phyloP scores from a whole-genome alignment of 2,888 invertebrate genomes.

The Xestia sexstrigata region DNA sequence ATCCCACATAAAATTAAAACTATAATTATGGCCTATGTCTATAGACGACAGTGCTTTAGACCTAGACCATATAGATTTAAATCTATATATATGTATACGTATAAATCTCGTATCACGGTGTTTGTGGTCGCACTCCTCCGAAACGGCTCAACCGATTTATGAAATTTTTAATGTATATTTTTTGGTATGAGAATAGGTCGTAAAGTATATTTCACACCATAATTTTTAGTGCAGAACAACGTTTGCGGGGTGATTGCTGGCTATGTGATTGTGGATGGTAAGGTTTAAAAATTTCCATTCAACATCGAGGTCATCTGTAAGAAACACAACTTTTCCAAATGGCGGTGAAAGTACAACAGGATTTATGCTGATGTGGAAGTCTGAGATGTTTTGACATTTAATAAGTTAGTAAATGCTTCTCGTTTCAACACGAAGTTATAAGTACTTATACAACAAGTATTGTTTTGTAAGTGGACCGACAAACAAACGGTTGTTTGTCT shows the following conservation, averaged over 20 bases:
- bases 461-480: conserved; percentile 33
- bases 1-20: background rate
- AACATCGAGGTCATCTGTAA: background rate
- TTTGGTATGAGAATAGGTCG: too few species aligned
- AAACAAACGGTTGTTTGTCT: conserved; percentile 21
- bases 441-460: conserved; percentile 27
- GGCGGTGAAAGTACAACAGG: conserved; percentile 4
- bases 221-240: too few species aligned
- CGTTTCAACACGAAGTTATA: conserved; percentile 15
- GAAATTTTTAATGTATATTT: too few species aligned
- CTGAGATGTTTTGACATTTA: background rate
- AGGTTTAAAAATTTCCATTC: background rate
- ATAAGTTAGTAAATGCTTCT: background rate
- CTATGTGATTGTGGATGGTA: background rate
- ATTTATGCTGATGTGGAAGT: background rate
- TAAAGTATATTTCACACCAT: too few species aligned
- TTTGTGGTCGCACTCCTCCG: too few species aligned
- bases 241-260: too few species aligned
- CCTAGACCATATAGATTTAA: too few species aligned
- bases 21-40: too few species aligned
- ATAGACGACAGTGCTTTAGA: too few species aligned
- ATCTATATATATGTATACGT: too few species aligned
- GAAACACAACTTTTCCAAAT: background rate
- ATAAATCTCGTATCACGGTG: too few species aligned
- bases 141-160: too few species aligned